Conservation (phyloP, 2,888 invertebrate species). For the Caenorhabditis sp. region DNA sequence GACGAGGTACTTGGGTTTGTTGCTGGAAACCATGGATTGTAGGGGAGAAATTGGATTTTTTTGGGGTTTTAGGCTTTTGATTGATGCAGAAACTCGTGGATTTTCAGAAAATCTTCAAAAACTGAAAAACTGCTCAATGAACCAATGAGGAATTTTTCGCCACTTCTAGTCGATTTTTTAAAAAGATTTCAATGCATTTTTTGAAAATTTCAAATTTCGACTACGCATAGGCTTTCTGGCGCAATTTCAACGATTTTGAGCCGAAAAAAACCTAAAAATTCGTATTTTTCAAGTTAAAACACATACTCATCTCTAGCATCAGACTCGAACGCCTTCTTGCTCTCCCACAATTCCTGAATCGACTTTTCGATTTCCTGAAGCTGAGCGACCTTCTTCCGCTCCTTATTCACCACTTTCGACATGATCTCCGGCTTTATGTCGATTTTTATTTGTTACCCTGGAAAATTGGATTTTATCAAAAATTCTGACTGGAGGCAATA, state of each 20-base stretch:
- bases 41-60: background rate
- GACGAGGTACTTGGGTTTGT: slow-evolving; percentile 89
- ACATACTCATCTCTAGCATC: slow-evolving; percentile 87
- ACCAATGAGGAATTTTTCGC: no score
- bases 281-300: background rate
- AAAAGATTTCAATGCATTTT: no score
- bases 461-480: background rate
- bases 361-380: slow-evolving; percentile 87
- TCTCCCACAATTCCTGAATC: slow-evolving; percentile 92
- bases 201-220: no score
- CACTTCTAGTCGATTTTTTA: no score
- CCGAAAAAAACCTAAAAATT: background rate
- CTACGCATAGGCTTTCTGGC: no score
- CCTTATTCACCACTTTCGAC: slow-evolving; percentile 64
- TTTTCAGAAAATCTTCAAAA: no score
- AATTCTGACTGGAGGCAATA: no score
- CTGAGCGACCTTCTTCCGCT: slow-evolving; percentile 73
- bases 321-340: slow-evolving; percentile 89
- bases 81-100: background rate
- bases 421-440: slow-evolving; percentile 29
- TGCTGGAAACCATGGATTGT: slow-evolving; percentile 48
- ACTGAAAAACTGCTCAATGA: no score
- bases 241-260: no score
- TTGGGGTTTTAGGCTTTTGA: background rate
- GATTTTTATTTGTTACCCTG: slow-evolving; percentile 57